phyloP scores from a whole-genome alignment of 2,888 invertebrate species.

The Horisme vitalbata region DNA sequence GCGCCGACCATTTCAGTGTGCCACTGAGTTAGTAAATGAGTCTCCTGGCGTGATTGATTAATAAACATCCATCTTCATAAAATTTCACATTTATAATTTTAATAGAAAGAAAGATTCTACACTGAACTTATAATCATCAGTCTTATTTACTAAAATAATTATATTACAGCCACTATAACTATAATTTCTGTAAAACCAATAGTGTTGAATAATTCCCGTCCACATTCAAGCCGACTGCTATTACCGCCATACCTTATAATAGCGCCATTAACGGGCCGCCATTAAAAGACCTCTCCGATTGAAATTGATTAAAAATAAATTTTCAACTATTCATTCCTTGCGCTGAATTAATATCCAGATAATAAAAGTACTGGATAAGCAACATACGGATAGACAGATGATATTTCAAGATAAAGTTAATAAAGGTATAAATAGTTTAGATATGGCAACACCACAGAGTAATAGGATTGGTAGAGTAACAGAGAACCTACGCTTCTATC shows the following conservation, averaged over 20 bases:
- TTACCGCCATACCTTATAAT: slow-evolving; percentile 28
- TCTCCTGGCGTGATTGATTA: no score
- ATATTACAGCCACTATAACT: no score
- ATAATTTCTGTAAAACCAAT: background rate
- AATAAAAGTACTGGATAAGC: slow-evolving; percentile 32
- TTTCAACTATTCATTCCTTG: slow-evolving; percentile 29
- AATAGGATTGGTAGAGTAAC: background rate
- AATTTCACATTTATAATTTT: no score
- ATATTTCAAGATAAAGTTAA: slow-evolving; percentile 57
- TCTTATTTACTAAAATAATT: no score
- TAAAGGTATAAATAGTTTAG: slow-evolving; percentile 50
- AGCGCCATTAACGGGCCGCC: slow-evolving; percentile 28
- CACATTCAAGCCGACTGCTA: background rate
- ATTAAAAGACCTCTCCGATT: slow-evolving; percentile 27
- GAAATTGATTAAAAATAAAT: slow-evolving; percentile 36
- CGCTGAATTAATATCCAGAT: slow-evolving; percentile 45
- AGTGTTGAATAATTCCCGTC: slow-evolving; percentile 7
- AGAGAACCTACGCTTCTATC: background rate
- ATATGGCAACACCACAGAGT: slow-evolving; percentile 26
- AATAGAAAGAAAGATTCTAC: no score
- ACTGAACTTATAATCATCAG: no score
- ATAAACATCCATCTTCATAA: no score
- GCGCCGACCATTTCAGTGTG: no score
- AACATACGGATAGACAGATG: slow-evolving; percentile 46
- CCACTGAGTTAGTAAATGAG: no score